Percentiles rank a stretch among this genome's conserved stretches.
Conservation (phyloP, 2,113 vertebrate genomes). For the Sarotherodon lohbergeri region DNA sequence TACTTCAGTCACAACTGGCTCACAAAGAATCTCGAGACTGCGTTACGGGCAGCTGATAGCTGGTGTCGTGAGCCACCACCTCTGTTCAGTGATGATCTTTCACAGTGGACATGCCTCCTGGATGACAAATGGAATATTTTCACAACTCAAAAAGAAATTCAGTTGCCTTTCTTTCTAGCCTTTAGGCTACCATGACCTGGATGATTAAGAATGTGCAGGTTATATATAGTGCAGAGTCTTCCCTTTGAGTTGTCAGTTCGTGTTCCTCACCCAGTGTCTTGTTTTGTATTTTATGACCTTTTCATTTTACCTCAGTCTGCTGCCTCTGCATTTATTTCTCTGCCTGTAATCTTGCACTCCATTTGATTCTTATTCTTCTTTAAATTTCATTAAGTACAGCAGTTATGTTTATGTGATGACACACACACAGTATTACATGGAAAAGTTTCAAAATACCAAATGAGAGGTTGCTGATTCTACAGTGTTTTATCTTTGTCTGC, state of each 20-base stretch:
- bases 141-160: fast-evolving
- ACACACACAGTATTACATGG: neutral
- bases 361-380: neutral
- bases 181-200: neutral
- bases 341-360: neutral
- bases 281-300: neutral
- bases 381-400: neutral
- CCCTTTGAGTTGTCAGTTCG: fast-evolving
- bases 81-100: neutral
- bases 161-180: neutral
- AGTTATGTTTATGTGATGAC: fast-evolving
- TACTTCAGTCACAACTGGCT: neutral
- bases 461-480: neutral
- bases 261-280: neutral
- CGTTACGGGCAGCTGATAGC: neutral
- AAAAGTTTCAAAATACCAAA: neutral
- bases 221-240: neutral
- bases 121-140: neutral
- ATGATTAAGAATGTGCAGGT: neutral
- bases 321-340: neutral
- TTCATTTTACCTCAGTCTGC: neutral
- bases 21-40: neutral
- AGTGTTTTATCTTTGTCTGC: neutral
- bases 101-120: neutral
- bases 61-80: neutral